phyloP scores from a whole-genome alignment of 2,113 vertebrate genomes.

The Lagopus muta region DNA sequence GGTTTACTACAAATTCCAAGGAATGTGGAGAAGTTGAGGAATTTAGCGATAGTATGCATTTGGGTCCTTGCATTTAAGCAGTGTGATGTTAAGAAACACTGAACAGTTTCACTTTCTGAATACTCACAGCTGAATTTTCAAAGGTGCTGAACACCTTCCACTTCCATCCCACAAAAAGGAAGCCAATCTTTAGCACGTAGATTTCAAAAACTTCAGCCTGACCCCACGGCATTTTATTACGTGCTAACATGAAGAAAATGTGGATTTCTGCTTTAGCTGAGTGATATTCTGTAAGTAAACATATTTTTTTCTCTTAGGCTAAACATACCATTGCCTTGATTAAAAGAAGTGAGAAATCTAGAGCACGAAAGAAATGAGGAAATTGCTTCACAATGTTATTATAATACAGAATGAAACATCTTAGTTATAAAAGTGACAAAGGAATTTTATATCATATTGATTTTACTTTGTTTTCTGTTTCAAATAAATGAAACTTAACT shows the following conservation, averaged over 20 bases:
- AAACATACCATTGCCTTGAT: constrained; percentile 1
- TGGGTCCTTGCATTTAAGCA: not conserved
- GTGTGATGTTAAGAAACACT: not conserved
- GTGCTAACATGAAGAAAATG: constrained; percentile 23
- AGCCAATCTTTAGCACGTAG: rapidly evolving
- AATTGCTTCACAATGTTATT: not conserved
- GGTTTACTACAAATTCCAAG: too few species aligned
- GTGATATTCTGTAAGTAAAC: not conserved
- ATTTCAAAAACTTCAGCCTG: not conserved
- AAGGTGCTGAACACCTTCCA: not conserved
- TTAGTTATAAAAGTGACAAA: not conserved
- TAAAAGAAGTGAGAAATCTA: not conserved
- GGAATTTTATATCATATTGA: not conserved
- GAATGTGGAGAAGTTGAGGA: too few species aligned
- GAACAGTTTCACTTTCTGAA: not conserved
- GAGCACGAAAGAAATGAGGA: not conserved
- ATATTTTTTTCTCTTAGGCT: constrained; percentile 23
- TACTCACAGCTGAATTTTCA: not conserved
- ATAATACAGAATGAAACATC: not conserved
- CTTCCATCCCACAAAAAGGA: not conserved
- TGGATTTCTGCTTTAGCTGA: constrained; percentile 35
- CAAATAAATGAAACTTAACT: not conserved
- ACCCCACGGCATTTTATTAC: not conserved
- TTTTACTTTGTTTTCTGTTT: constrained; percentile 3
- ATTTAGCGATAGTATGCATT: not conserved